phyloP scores from a whole-genome alignment of 1,140 invertebrate species.

The Drosophila nebulosa region DNA sequence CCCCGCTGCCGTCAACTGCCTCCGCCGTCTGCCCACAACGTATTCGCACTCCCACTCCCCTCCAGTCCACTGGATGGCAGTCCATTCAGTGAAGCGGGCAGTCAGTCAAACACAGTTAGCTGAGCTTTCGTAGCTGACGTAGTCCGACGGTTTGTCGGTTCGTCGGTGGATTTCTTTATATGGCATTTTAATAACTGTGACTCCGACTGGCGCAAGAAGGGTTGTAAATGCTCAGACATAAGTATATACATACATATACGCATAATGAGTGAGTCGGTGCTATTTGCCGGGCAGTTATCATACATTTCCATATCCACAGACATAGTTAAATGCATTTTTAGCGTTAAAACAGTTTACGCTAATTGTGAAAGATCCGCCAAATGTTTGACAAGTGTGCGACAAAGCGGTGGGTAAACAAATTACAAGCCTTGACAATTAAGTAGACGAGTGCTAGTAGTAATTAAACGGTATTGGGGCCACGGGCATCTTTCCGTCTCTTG shows the following conservation, averaged over 20 bases:
- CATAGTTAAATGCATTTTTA: constrained; percentile 33
- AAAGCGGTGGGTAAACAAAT: constrained; percentile 45
- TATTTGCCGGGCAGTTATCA: constrained; percentile 3
- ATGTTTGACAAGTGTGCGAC: constrained; percentile 50
- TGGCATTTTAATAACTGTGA: constrained; percentile 71
- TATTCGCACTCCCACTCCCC: background rate
- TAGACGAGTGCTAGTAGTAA: constrained; percentile 29
- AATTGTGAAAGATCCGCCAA: constrained; percentile 65
- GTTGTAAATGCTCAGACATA: constrained; percentile 49
- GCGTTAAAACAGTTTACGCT: constrained; percentile 78
- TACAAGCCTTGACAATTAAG: constrained; percentile 71
- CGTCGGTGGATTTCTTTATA: constrained; percentile 59
- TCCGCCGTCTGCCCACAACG: background rate
- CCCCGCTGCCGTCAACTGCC: constrained; percentile 7
- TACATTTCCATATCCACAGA: constrained; percentile 32
- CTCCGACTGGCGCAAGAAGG: constrained; percentile 45
- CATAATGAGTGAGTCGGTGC: background rate
- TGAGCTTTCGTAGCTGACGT: constrained; percentile 30
- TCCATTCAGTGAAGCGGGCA: constrained; percentile 37
- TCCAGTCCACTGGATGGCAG: constrained; percentile 12
- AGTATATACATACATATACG: constrained; percentile 17
- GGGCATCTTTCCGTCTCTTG: constrained; percentile 36
- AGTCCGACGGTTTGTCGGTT: constrained; percentile 1
- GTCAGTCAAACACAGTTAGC: background rate
- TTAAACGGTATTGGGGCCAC: constrained; percentile 61